Evolutionary conservation across 2,797 vertebrate genomes (phyloP).

Genomic region (Helicolenus hilgendorfi): DNA sequence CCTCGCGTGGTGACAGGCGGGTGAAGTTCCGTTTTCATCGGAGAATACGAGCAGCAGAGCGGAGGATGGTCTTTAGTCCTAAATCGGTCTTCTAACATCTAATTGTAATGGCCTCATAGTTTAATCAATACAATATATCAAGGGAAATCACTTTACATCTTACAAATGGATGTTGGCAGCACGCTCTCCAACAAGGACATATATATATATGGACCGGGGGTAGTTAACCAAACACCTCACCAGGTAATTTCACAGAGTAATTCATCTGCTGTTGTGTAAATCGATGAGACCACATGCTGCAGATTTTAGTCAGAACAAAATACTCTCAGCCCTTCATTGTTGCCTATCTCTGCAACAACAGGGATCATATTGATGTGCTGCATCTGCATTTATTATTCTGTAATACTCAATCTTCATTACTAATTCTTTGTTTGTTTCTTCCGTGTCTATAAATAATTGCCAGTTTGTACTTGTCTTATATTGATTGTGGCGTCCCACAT

Average conservation of each 20-base stretch:
- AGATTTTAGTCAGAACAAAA: background rate
- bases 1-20: background rate
- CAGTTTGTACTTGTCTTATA: background rate
- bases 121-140: conserved; percentile 13
- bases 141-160: conserved; percentile 5
- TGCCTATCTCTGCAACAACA: background rate
- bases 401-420: background rate
- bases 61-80: background rate
- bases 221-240: background rate
- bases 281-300: conserved; percentile 10
- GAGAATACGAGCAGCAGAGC: background rate
- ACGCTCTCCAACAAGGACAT: background rate
- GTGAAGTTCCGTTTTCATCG: background rate
- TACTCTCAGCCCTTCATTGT: background rate
- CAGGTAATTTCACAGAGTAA: conserved; percentile 17
- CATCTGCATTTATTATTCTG: background rate
- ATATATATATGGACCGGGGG: background rate
- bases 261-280: background rate
- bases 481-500: background rate
- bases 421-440: background rate
- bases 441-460: background rate
- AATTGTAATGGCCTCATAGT: background rate
- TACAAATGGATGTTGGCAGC: conserved; percentile 20
- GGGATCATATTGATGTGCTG: background rate
- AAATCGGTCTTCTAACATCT: background rate